Evolutionary conservation across 2,888 invertebrate species (phyloP), one percentile per base, ranked within the genome.

Genomic region (Unio pictorum): DNA sequence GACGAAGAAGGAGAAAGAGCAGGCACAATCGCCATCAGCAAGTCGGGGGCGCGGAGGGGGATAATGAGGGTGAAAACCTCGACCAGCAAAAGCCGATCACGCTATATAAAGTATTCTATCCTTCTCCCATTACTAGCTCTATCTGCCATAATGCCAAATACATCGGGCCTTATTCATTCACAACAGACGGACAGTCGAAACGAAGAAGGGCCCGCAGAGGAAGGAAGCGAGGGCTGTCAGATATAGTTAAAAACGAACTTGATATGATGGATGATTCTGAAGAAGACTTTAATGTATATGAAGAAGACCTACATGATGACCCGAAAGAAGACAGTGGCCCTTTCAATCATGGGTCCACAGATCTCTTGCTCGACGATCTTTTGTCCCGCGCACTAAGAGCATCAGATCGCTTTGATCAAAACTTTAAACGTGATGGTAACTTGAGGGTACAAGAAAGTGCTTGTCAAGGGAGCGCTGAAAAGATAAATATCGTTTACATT

Each of bases 81-180:
- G 45, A 61, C 64, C 66, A 61, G 7, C 61, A 67, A 45, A 69
- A 71, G 15, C 74, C 75, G 55, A 56, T 83, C 6, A 45, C 45
- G 15, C 61, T 71, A 23, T 80, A 78, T 28, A 78, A 83, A 34
- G 76, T 81, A 8, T 56, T 71, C 26, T 75, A 76, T 55, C 81
- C 81, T 34, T 69, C 74, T 63, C 78, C 81, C 15, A 68, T 58
- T 3, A 71, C 74, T 34, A 80, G 76, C 57, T 81, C 78, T 6
- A 60, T 81, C 7, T 71, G 78, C 1, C 81, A 81, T 61, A 78
- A 80, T 59, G 67, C 75, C 5, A 79, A 82, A 68, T 74, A 72
- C 30, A 72, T 82, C 26, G 73, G 73, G 11, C 62, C 61, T 23
- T n/a, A 34, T 17, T 18, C 4, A 17, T 64, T 57, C 11, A 11